phyloP scores from a whole-genome alignment of 1,140 invertebrate genomes.

The Bombus soroeensis region DNA sequence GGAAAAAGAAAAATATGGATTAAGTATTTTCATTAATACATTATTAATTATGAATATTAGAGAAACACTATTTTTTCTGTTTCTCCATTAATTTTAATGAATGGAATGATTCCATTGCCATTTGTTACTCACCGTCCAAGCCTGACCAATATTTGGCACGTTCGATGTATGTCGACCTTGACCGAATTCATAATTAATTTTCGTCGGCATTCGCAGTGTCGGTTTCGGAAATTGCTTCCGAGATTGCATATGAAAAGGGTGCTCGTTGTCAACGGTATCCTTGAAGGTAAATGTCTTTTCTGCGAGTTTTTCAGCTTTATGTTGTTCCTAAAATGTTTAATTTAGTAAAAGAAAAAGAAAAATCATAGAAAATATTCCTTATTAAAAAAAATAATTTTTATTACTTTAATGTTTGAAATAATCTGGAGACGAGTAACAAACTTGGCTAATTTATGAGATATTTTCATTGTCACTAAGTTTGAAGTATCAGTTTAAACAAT shows the following conservation, averaged over 20 bases:
- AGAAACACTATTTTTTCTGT: neutral
- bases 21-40: neutral
- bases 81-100: neutral
- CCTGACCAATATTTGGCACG: conserved; percentile 61
- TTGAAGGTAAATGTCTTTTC: conserved; percentile 84
- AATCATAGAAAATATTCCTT: neutral
- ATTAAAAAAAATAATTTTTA: neutral
- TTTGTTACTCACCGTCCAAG: conserved; percentile 69
- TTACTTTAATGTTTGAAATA: neutral
- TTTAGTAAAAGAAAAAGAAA: neutral
- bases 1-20: no score
- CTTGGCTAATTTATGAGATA: neutral
- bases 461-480: no score
- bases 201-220: conserved; percentile 60
- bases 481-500: no score
- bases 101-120: neutral
- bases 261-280: conserved; percentile 80
- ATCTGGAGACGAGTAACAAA: neutral
- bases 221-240: conserved; percentile 54
- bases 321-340: conserved; percentile 82
- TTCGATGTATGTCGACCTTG: conserved; percentile 66
- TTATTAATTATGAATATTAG: neutral
- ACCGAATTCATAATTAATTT: conserved; percentile 63
- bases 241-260: conserved; percentile 35
- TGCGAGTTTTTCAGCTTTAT: conserved; percentile 85